phyloP scores from a whole-genome alignment of 1,140 invertebrate genomes.

The Acromyrmex echinatior region DNA sequence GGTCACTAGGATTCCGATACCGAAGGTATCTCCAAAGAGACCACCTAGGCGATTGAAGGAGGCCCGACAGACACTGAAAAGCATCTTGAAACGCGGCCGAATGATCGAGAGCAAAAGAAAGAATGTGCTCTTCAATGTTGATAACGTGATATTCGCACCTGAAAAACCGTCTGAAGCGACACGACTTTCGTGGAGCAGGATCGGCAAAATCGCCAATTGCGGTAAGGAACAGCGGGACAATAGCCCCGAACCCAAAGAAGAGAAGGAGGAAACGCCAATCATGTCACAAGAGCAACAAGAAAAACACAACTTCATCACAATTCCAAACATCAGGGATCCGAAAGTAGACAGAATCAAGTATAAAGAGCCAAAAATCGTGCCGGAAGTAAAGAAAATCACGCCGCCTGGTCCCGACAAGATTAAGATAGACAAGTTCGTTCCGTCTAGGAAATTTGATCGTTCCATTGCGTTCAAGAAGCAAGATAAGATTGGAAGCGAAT shows the following conservation, averaged over 20 bases:
- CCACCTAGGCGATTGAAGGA: conserved; percentile 84
- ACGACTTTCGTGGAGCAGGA: conserved; percentile 69
- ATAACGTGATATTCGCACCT: conserved; percentile 85
- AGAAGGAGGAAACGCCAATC: conserved; percentile 69
- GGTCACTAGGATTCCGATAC: conserved; percentile 83
- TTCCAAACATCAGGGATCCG: conserved; percentile 84
- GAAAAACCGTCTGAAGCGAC: conserved; percentile 81
- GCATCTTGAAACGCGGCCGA: conserved; percentile 87
- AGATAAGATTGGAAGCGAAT: not conserved
- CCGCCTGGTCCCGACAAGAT: conserved; percentile 70
- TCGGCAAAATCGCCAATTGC: conserved; percentile 75
- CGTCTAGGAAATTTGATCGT: conserved; percentile 53
- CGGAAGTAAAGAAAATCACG: conserved; percentile 68
- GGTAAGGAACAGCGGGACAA: conserved; percentile 62
- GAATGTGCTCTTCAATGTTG: conserved; percentile 84
- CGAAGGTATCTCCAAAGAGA: conserved; percentile 85
- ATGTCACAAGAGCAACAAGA: conserved; percentile 64
- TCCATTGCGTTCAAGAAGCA: conserved; percentile 16
- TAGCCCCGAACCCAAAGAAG: conserved; percentile 30
- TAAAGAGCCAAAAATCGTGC: conserved; percentile 72
- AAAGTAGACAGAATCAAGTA: conserved; percentile 71
- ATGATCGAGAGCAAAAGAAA: conserved; percentile 82
- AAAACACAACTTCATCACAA: conserved; percentile 82
- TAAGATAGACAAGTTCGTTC: conserved; percentile 79
- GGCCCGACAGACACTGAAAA: conserved; percentile 82